Percentiles rank a stretch among this genome's conserved stretches.
Conservation (phyloP, 2,888 invertebrate species). For the Lobophora halterata region DNA sequence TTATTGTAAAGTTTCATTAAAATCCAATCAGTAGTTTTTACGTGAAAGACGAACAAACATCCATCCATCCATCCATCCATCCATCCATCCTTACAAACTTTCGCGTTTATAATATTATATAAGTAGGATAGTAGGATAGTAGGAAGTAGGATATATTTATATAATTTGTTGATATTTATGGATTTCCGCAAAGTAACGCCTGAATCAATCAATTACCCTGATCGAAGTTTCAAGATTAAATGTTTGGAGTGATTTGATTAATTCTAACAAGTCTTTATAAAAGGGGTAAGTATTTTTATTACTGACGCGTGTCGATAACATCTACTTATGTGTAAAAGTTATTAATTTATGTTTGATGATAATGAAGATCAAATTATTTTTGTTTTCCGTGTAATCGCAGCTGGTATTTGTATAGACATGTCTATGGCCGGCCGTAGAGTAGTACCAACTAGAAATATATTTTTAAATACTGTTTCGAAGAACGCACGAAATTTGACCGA, state of each 20-base stretch:
- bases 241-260: conserved; percentile 76
- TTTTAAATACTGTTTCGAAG: no score
- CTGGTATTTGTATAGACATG: no score
- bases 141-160: not conserved
- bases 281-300: conserved; percentile 72
- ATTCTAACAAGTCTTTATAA: conserved; percentile 70
- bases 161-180: conserved; percentile 1
- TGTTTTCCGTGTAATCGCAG: conserved; percentile 35
- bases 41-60: no score
- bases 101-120: no score
- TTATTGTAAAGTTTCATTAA: no score
- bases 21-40: no score
- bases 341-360: conserved; percentile 59
- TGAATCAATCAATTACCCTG: no score
- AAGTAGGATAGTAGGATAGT: conserved; percentile 14
- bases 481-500: no score
- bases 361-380: conserved; percentile 65
- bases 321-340: conserved; percentile 56
- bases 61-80: no score
- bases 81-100: no score
- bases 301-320: conserved; percentile 78
- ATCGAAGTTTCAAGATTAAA: conserved; percentile 60
- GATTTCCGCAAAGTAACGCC: conserved; percentile 6
- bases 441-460: no score
- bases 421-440: no score